These are phyloP conservation scores for Ciona savignyi DNA, from an alignment of 23 tunicate species.

Conservation along the genomic window DNA sequence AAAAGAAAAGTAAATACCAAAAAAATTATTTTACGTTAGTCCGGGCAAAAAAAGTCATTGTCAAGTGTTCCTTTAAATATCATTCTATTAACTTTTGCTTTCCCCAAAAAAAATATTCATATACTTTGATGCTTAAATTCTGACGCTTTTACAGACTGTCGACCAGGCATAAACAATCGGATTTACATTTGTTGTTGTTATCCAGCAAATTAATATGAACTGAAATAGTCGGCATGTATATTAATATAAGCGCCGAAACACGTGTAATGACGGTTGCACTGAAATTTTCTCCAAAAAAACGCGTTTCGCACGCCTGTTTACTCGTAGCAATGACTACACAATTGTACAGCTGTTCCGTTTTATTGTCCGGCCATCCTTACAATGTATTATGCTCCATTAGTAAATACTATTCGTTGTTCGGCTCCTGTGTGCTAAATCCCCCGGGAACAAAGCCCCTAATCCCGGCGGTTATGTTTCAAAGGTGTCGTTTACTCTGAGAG, in stretches of 20 bases:
- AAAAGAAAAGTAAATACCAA: too few species aligned
- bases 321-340: not conserved
- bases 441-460: not conserved
- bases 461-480: not conserved
- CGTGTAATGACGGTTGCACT: not conserved
- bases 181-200: too few species aligned
- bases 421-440: not conserved
- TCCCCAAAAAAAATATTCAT: too few species aligned
- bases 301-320: not conserved
- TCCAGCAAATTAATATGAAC: too few species aligned
- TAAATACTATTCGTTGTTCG: not conserved
- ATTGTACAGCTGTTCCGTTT: not conserved
- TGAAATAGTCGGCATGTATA: too few species aligned
- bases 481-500: not conserved
- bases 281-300: not conserved
- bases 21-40: too few species aligned
- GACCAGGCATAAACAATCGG: too few species aligned
- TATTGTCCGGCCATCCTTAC: not conserved
- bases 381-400: not conserved
- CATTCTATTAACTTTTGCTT: too few species aligned
- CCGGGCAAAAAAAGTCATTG: too few species aligned
- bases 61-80: too few species aligned
- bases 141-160: too few species aligned
- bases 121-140: too few species aligned
- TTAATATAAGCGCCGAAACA: not conserved